Percentiles rank a stretch among this genome's conserved stretches.
These are phyloP conservation scores for Falco rusticolus DNA, from an alignment of 2,797 vertebrate genomes.

Conservation along the genomic window DNA sequence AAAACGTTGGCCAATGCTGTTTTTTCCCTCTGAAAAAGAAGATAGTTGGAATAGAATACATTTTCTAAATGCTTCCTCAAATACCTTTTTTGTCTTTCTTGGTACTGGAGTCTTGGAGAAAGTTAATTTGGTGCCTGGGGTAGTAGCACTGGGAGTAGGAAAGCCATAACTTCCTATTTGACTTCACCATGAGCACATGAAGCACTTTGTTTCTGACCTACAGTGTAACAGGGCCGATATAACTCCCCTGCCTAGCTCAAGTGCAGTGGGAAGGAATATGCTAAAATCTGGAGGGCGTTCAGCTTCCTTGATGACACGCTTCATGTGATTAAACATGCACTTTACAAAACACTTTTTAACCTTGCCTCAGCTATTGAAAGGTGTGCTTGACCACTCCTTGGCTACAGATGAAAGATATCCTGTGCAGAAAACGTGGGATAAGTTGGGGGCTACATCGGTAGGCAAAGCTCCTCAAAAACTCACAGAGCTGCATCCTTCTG, in stretches of 20 bases:
- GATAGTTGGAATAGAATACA: background rate
- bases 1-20: background rate
- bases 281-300: background rate
- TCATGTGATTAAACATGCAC: background rate
- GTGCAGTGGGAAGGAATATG: fast-evolving
- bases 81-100: background rate
- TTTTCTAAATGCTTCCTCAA: background rate
- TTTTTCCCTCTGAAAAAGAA: conserved; percentile 26
- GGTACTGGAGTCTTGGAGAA: background rate
- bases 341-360: background rate
- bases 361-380: background rate
- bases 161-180: background rate
- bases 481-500: background rate
- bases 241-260: background rate
- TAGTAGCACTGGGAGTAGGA: background rate
- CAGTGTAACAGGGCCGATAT: fast-evolving
- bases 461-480: background rate
- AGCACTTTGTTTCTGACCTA: background rate
- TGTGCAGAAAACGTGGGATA: background rate
- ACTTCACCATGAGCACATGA: background rate
- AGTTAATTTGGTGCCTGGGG: too few relatives aligned
- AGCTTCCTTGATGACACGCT: background rate
- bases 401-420: background rate
- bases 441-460: background rate
- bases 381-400: background rate